Percentiles rank a stretch among this genome's conserved stretches.
Conservation (phyloP, 92 coral and sea anemone species). For the Montipora capitata region DNA sequence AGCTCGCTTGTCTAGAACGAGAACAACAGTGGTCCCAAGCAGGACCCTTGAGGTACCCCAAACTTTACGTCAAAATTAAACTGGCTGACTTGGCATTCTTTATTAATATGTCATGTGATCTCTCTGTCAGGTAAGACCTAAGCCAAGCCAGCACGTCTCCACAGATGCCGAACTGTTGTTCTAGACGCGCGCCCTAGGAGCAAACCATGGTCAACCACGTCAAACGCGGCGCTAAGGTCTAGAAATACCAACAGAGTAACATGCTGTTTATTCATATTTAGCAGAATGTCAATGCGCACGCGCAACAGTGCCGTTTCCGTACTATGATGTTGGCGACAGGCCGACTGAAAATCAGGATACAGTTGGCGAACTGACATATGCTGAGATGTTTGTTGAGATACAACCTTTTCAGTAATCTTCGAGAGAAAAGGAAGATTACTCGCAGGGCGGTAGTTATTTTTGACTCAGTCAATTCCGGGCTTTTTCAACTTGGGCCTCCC, state of each 20-base stretch:
- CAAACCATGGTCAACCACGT: constrained; percentile 26
- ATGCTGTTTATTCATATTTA: constrained; percentile 37
- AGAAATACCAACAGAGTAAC: constrained; percentile 40
- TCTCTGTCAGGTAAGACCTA: constrained; percentile 32
- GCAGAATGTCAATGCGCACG: constrained; percentile 35
- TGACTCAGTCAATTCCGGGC: constrained; percentile 15
- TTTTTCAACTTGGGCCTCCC: constrained; percentile 16
- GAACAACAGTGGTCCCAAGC: constrained; percentile 40
- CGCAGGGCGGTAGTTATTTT: constrained; percentile 26
- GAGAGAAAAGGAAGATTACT: constrained; percentile 28
- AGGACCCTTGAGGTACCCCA: constrained; percentile 37
- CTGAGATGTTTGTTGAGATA: not conserved
- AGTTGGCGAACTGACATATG: not conserved
- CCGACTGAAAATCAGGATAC: constrained; percentile 10
- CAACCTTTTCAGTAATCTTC: constrained; percentile 24
- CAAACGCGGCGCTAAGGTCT: constrained; percentile 36
- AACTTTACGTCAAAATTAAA: not conserved
- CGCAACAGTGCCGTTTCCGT: constrained; percentile 10
- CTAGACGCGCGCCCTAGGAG: constrained; percentile 16
- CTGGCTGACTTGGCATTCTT: not conserved
- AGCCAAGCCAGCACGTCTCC: constrained; percentile 28
- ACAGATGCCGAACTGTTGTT: constrained; percentile 16
- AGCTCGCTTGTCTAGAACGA: constrained; percentile 5
- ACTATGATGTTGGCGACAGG: constrained; percentile 4
- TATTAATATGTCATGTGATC: constrained; percentile 17